phyloP scores from a whole-genome alignment of 2,888 invertebrate species.

The Hypsopygia costalis region DNA sequence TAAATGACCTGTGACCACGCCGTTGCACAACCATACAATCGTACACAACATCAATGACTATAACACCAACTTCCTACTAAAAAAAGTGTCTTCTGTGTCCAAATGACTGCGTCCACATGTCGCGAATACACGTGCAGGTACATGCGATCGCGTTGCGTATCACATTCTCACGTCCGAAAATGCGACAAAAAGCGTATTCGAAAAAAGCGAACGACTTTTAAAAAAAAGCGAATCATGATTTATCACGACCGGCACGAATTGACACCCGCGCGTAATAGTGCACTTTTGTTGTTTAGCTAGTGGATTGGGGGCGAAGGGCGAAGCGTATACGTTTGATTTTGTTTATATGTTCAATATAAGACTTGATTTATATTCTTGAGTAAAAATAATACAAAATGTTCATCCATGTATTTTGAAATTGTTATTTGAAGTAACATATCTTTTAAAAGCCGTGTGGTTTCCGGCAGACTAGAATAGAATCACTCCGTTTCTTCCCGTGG shows the following conservation, averaged over 20 bases:
- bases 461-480: too few relatives aligned
- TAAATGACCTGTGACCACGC: not conserved
- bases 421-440: too few relatives aligned
- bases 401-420: too few relatives aligned
- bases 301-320: too few relatives aligned
- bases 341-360: too few relatives aligned
- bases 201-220: not conserved
- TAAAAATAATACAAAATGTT: too few relatives aligned
- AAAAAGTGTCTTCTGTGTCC: not conserved
- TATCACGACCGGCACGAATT: not conserved
- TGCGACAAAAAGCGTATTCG: not conserved
- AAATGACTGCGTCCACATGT: not conserved
- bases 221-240: not conserved
- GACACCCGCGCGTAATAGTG: not conserved
- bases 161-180: not conserved
- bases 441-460: too few relatives aligned
- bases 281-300: not conserved
- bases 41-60: not conserved
- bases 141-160: slow-evolving; percentile 1
- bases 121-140: not conserved
- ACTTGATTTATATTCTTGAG: too few relatives aligned
- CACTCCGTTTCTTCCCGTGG: too few relatives aligned
- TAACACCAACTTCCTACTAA: not conserved
- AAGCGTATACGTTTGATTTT: too few relatives aligned
- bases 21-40: not conserved